phyloP scores from a whole-genome alignment of 2,113 vertebrate genomes.

The Charadrius vociferus region DNA sequence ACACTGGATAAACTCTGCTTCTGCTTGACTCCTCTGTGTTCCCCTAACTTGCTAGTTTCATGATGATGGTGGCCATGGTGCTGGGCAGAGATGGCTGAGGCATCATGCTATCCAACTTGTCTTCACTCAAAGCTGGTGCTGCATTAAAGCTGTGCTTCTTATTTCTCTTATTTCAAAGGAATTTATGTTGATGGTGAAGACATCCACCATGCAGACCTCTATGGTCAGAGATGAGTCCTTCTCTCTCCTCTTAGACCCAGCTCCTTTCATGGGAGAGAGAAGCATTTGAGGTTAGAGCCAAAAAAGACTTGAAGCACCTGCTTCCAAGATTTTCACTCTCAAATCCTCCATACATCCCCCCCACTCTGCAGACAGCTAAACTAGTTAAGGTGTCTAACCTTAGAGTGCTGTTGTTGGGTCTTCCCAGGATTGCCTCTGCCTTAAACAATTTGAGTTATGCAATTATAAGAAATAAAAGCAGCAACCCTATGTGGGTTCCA shows the following conservation, averaged over 20 bases:
- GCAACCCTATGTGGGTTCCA: not conserved
- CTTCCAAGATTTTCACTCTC: not conserved
- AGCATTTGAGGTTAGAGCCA: not conserved
- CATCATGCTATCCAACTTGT: not conserved
- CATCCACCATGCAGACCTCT: not conserved
- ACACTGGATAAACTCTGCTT: not conserved
- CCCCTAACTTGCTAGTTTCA: not conserved
- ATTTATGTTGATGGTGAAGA: not conserved
- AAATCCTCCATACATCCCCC: not conserved
- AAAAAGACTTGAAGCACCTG: not conserved
- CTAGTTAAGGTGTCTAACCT: not conserved
- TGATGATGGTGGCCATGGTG: not conserved
- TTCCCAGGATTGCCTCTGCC: not conserved
- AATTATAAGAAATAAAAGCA: not conserved
- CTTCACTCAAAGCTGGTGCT: not conserved
- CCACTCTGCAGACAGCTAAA: not conserved
- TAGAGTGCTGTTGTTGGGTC: not conserved
- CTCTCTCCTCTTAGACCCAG: not conserved
- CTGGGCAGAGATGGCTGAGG: not conserved
- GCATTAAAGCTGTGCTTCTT: not conserved
- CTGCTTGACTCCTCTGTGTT: not conserved
- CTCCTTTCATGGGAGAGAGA: not conserved
- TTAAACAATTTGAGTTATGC: not conserved
- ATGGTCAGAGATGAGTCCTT: not conserved
- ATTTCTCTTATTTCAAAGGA: not conserved